Percentiles rank a stretch among this genome's conserved stretches.
phyloP scores from a whole-genome alignment of 2,797 vertebrate species.

The Poeciliopsis gracilis region DNA sequence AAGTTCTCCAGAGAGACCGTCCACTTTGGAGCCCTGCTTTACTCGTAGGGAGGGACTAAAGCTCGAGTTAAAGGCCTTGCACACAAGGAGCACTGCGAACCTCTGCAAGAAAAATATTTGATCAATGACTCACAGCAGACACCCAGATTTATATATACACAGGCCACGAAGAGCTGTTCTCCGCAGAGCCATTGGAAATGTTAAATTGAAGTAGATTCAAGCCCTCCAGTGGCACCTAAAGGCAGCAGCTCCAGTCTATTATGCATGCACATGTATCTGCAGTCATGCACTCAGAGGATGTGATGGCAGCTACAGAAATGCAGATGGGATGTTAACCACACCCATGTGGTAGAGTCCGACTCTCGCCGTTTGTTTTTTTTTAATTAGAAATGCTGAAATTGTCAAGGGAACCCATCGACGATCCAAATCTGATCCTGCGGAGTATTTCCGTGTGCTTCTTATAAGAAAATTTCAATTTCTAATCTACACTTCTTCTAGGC shows the following conservation, averaged over 20 bases:
- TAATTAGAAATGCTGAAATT: slow-evolving; percentile 19
- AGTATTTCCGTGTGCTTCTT: not conserved
- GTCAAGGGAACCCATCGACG: slow-evolving; percentile 34
- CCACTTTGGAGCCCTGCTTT: slow-evolving; percentile 63
- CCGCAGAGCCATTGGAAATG: slow-evolving; percentile 47
- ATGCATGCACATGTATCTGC: slow-evolving; percentile 36
- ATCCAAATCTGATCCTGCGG: slow-evolving; percentile 2
- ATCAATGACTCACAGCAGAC: slow-evolving; percentile 82
- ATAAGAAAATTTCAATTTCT: not conserved
- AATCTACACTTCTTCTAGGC: not conserved
- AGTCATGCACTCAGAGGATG: slow-evolving; percentile 13
- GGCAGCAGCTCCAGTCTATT: not conserved
- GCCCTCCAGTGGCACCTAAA: slow-evolving; percentile 37
- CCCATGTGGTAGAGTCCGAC: slow-evolving; percentile 69
- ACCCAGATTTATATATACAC: slow-evolving; percentile 24
- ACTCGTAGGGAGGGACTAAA: slow-evolving; percentile 55
- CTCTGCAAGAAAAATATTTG: slow-evolving; percentile 82
- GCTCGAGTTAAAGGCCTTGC: slow-evolving; percentile 58
- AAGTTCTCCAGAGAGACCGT: slow-evolving; percentile 49
- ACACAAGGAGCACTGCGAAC: slow-evolving; percentile 71
- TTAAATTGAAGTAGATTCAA: slow-evolving; percentile 49
- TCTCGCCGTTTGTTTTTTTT: slow-evolving; percentile 60
- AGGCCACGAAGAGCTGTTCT: slow-evolving; percentile 26
- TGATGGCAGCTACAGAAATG: slow-evolving; percentile 52
- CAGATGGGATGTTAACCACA: slow-evolving; percentile 78